Base-by-base conservation (phyloP, 2,797 vertebrate species). In the Melopsittacus undulatus region DNA sequence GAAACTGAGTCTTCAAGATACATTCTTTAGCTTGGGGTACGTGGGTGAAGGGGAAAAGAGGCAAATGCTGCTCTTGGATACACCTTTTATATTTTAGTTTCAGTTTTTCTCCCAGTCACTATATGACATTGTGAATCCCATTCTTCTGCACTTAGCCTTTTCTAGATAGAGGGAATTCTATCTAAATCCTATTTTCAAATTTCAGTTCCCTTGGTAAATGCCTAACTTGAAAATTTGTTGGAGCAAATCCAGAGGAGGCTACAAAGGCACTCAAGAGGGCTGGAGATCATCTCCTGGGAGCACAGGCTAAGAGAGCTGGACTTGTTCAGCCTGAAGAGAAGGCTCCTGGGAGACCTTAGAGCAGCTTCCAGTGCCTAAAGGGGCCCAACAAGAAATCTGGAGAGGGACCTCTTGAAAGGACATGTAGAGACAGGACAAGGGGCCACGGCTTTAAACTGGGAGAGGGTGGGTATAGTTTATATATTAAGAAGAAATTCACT, bases 231-330 rank as follows among this genome's bases (percentile, higher is more conserved):
- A 27, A 24, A 82, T 66, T 36, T 51, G 20, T 0, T 72, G 17
- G 45, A 61, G 8, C 0, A 0, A 2, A 29, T 40, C 24, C 32
- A 66, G 11, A 36, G 22, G 26, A 80, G 13, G 14, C 0, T 21
- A 15, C 3, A 0, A 20, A 49, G 5, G 29, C 10, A 5, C 8
- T n/a, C 32, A 36, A 36, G 27, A 27, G 8, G 7, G 8, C 1
- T 78, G 30, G 26, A 68, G 2, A 6, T 18, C 3, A 8, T 56
- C 15, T 69, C 7, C 6, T 61, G 0, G 12, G 3, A 67, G 7
- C 26, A 51, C 11, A 79, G 32, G 13, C 27, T 79, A 34, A 75
- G 27, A 38, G 9, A 59, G 9, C 4, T 64, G 57, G 20, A 43
- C 16, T 38, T 54, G 19, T 57, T 63, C 30, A 57, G 20, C 18